Conservation (phyloP, 2,888 invertebrate species). For the Drosophila nigritarsus region DNA sequence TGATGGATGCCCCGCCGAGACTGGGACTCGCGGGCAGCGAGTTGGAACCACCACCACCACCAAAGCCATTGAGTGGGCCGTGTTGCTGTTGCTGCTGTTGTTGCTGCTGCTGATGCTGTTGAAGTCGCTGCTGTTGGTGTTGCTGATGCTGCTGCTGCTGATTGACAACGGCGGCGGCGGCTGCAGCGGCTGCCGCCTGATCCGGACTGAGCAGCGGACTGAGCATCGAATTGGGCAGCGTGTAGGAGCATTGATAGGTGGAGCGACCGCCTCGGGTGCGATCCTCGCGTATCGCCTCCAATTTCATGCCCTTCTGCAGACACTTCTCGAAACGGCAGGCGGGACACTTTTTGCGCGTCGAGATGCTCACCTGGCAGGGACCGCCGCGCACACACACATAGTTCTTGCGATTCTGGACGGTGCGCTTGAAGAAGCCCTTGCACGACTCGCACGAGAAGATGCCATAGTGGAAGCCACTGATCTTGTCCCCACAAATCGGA, state of each 20-base stretch:
- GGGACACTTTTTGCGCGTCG: constrained; percentile 98
- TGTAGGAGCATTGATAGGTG: constrained; percentile 97
- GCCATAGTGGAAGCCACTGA: constrained; percentile 98
- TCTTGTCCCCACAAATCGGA: constrained; percentile 97
- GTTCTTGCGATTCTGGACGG: constrained; percentile 99
- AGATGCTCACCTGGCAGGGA: constrained; percentile 95
- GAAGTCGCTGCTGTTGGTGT: constrained; percentile 53
- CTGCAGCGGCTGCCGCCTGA: constrained; percentile 70
- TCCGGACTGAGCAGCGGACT: constrained; percentile 86
- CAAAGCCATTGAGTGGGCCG: constrained; percentile 61
- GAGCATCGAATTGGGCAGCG: constrained; percentile 90
- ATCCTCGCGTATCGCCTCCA: constrained; percentile 98
- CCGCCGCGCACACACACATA: constrained; percentile 97
- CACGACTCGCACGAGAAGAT: constrained; percentile 99
- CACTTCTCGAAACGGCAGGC: constrained; percentile 98
- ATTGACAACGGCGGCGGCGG: constrained; percentile 53
- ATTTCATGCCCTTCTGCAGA: constrained; percentile 97
- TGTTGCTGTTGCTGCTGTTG: constrained; percentile 57
- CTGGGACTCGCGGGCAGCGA: constrained; percentile 79
- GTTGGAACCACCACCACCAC: constrained; percentile 52
- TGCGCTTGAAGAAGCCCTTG: constrained; percentile 99
- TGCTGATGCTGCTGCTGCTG: constrained; percentile 68
- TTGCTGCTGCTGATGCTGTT: constrained; percentile 53
- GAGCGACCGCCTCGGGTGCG: constrained; percentile 97
- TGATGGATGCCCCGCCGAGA: constrained; percentile 84